Percentiles rank a stretch among this genome's conserved stretches.
Conservation (phyloP, 2,888 invertebrate species). For the Iselma pallidipennis region DNA sequence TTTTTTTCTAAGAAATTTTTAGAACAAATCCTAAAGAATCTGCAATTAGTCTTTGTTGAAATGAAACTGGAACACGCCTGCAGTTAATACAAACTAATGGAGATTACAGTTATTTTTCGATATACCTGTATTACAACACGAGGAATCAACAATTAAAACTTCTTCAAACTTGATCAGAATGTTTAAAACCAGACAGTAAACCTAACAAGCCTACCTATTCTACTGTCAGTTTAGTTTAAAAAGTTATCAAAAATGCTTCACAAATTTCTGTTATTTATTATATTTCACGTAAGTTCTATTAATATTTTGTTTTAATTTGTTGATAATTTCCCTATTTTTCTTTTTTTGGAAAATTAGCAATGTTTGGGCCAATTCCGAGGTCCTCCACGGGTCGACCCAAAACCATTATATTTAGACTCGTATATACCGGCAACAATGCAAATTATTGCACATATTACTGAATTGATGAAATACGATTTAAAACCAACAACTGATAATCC, state of each 20-base stretch:
- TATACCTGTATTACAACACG: background rate
- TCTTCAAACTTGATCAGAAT: background rate
- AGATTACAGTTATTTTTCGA: background rate
- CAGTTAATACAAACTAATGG: background rate
- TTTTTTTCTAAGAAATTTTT: too few relatives aligned
- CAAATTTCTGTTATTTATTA: background rate
- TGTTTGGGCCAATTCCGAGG: slow-evolving; percentile 24
- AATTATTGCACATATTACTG: slow-evolving; percentile 65
- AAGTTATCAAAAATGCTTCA: background rate
- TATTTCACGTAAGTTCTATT: background rate
- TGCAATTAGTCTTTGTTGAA: too few relatives aligned
- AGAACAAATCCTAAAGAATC: too few relatives aligned
- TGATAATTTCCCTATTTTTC: background rate
- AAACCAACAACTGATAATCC: slow-evolving; percentile 40
- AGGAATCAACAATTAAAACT: background rate
- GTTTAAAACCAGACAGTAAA: background rate
- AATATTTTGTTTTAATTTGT: too few relatives aligned
- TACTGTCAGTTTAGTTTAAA: background rate
- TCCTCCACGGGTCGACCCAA: slow-evolving; percentile 53
- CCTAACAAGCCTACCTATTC: too few relatives aligned
- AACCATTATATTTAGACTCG: slow-evolving; percentile 62
- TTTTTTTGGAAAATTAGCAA: background rate
- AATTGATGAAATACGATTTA: slow-evolving; percentile 64
- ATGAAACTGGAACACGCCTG: background rate
- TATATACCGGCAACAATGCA: slow-evolving; percentile 73